Evolutionary conservation across 92 coral and sea anemone species (phyloP).

Genomic region (Palythoa grandiflora): DNA sequence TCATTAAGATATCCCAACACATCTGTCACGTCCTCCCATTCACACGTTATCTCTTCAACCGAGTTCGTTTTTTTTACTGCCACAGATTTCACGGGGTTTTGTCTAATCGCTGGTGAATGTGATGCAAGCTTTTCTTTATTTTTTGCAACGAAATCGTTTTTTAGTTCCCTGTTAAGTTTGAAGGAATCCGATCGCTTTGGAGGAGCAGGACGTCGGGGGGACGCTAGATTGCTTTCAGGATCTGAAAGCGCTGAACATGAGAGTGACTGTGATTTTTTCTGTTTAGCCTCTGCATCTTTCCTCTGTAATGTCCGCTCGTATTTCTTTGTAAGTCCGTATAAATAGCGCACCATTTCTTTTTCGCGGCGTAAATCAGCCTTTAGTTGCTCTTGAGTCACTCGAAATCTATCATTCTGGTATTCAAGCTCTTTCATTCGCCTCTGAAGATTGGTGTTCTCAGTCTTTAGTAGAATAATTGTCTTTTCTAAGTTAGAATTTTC

Average conservation of each 20-base stretch:
- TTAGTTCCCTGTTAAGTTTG: slow-evolving; percentile 71
- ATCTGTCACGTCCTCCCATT: slow-evolving; percentile 95
- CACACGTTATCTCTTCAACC: slow-evolving; percentile 67
- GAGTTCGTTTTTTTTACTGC: slow-evolving; percentile 62
- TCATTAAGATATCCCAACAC: slow-evolving; percentile 89
- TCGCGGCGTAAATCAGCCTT: slow-evolving; percentile 86
- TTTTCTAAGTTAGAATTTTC: slow-evolving; percentile 92
- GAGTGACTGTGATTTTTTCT: slow-evolving; percentile 44
- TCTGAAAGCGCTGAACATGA: slow-evolving; percentile 42
- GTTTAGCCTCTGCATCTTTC: slow-evolving; percentile 87
- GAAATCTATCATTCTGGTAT: slow-evolving; percentile 88
- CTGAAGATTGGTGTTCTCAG: slow-evolving; percentile 87
- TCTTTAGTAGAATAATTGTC: slow-evolving; percentile 83
- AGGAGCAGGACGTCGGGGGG: slow-evolving; percentile 79
- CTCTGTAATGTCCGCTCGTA: slow-evolving; percentile 90
- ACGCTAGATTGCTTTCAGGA: slow-evolving; percentile 46
- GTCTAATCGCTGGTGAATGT: slow-evolving; percentile 36
- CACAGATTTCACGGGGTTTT: slow-evolving; percentile 50
- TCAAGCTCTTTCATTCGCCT: slow-evolving; percentile 86
- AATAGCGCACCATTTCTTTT: slow-evolving; percentile 86
- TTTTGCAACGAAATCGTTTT: slow-evolving; percentile 60
- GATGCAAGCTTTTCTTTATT: slow-evolving; percentile 58
- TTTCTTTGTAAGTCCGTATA: slow-evolving; percentile 85
- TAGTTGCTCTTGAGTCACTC: slow-evolving; percentile 87
- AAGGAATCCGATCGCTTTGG: slow-evolving; percentile 92